These are phyloP conservation scores for Chaetops frenatus DNA, from an alignment of 2,113 vertebrate species.

Conservation along the genomic window DNA sequence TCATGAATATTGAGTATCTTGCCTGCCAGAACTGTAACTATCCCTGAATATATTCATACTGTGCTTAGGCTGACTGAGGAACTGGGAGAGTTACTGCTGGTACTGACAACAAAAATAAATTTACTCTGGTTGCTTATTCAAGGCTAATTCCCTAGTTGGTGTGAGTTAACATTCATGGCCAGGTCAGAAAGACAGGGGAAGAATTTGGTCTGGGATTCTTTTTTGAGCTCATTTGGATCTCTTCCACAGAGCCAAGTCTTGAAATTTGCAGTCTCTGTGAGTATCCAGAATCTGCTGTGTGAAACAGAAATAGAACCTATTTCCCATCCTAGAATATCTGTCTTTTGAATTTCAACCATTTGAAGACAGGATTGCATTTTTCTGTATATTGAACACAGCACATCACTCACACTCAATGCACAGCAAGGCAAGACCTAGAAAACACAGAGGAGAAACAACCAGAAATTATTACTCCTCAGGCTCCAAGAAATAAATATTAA, in stretches of 20 bases:
- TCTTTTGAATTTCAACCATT: not conserved
- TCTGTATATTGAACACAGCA: not conserved
- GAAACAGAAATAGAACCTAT: not conserved
- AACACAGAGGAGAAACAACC: not conserved
- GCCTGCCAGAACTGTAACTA: not conserved
- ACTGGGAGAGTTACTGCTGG: not conserved
- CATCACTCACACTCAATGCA: not conserved
- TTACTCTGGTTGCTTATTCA: not conserved
- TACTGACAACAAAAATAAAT: not conserved
- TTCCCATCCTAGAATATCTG: not conserved
- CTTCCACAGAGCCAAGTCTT: not conserved
- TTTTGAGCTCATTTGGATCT: not conserved
- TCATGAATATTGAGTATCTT: not conserved
- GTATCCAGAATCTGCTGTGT: not conserved
- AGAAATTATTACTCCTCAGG: not conserved
- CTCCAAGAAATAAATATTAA: constrained; percentile 25
- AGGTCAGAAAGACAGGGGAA: not conserved
- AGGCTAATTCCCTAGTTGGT: not conserved
- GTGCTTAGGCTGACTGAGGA: not conserved
- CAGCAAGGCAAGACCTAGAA: not conserved
- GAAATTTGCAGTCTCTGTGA: not conserved
- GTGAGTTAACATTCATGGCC: not conserved
- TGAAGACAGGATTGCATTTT: not conserved
- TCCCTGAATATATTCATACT: not conserved
- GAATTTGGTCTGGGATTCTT: not conserved